Evolutionary conservation across 2,888 invertebrate species (phyloP), one percentile per base, ranked within the genome.

Genomic region (Drosophila maculinotata): DNA sequence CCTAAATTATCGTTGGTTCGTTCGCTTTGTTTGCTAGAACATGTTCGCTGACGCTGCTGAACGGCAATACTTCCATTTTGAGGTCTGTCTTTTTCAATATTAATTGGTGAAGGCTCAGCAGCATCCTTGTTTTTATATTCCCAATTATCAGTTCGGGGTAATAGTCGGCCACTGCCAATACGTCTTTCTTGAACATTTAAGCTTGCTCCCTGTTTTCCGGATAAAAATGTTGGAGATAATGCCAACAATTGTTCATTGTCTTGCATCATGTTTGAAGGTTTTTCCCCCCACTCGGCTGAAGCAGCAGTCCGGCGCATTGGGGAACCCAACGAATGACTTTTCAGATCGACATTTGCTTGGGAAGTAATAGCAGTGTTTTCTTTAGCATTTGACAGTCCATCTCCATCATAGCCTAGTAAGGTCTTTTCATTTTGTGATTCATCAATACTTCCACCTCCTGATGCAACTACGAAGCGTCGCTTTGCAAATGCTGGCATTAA

Each of bases 141-240:
- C 93, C 93, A 94, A 64, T 87, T 89, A 14, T 90, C 90, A 58
- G 91, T 92, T 26, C 95, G 93, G 66, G 95, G 93, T 7, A 89
- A 58, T 67, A 97, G 94, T 8, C 97, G 94, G 0, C 97, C 97
- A 81, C 97, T 97, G 4, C 97, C 97, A 86, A 97, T 97, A 41
- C 97, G 95, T 14, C 94, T 92, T 57, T 91, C 90, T 12, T 78
- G 78, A 17, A 58, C n/a, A 62, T 62, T 77, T 6, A 62, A 17
- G 15, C 41, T 20, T 2, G 30, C 48, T 1, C 31, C 31, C 20
- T 62, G 73, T 1, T 87, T 71, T 7, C 60, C 65, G 1, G 71
- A 38, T 12, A 57, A 38, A 8, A 76, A 67, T 25, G 77, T 69
- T 10, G 79, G 80, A 0, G 89, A 78, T 9, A 69, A 58, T 35